A percentile compares a stretch with the other conserved stretches of the same genome.
Evolutionary conservation across 1,140 invertebrate species (phyloP).

Genomic region (Saxidomus purpurata): DNA sequence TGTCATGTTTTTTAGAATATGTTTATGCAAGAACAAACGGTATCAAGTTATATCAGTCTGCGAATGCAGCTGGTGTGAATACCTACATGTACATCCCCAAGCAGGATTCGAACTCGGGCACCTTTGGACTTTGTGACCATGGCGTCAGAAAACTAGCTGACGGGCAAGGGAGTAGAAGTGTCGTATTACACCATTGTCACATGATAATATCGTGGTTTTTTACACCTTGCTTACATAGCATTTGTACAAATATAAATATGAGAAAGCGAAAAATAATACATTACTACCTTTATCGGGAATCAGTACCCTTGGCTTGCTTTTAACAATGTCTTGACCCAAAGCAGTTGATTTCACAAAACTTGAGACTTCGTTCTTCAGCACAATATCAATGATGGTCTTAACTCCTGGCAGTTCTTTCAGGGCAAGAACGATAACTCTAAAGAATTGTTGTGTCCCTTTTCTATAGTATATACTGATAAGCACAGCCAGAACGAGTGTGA

Average conservation of each 20-base stretch:
- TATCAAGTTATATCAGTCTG: not conserved
- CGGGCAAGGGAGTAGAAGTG: too few relatives aligned
- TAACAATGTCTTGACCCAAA: constrained; percentile 68
- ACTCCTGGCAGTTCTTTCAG: constrained; percentile 79
- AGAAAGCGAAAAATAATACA: not conserved
- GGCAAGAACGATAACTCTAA: constrained; percentile 73
- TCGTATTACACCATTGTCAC: too few relatives aligned
- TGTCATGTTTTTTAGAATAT: too few relatives aligned
- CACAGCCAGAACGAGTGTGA: constrained; percentile 72
- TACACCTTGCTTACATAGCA: too few relatives aligned
- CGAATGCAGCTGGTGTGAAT: too few relatives aligned
- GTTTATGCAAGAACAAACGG: too few relatives aligned
- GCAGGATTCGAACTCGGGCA: too few relatives aligned
- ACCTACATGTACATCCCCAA: too few relatives aligned
- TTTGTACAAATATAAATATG: too few relatives aligned
- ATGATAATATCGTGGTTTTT: too few relatives aligned
- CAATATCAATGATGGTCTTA: constrained; percentile 62
- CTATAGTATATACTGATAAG: constrained; percentile 76
- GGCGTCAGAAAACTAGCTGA: too few relatives aligned
- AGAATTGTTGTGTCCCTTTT: constrained; percentile 73
- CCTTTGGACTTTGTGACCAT: too few relatives aligned
- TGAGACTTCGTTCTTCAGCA: constrained; percentile 77
- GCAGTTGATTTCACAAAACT: constrained; percentile 78
- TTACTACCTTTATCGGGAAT: constrained; percentile 73
- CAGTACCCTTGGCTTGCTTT: constrained; percentile 58